Percentiles rank a stretch among this genome's conserved stretches.
phyloP scores from a whole-genome alignment of 1,140 invertebrate species.

The Apis laboriosa region DNA sequence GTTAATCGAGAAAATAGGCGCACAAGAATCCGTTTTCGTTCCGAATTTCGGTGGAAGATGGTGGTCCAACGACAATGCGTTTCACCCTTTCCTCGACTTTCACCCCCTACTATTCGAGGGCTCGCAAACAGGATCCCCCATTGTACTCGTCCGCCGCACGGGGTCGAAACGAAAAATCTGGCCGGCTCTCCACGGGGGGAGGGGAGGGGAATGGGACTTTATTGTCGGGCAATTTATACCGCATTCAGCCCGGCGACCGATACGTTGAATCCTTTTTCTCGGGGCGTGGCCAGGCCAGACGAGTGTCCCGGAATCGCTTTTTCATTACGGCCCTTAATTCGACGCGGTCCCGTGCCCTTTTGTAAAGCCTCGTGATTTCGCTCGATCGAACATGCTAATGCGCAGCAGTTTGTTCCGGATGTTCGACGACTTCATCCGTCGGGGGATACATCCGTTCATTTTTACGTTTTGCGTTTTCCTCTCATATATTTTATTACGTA shows the following conservation, averaged over 20 bases:
- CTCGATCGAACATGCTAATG: neutral
- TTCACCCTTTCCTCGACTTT: conserved; percentile 6
- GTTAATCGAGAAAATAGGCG: too few relatives aligned
- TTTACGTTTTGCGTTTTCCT: neutral
- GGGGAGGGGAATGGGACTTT: conserved; percentile 29
- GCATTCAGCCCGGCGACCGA: conserved; percentile 55
- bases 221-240: conserved; percentile 68
- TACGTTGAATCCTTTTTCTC: conserved; percentile 28
- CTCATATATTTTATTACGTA: too few relatives aligned
- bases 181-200: neutral
- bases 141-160: conserved; percentile 42
- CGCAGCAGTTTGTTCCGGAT: neutral
- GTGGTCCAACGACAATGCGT: neutral
- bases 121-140: conserved; percentile 43
- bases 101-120: conserved; percentile 7
- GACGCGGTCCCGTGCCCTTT: neutral
- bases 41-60: neutral
- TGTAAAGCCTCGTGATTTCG: neutral
- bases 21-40: conserved; percentile 9
- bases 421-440: neutral
- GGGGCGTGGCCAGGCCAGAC: neutral
- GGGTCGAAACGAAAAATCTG: conserved; percentile 31
- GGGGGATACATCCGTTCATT: neutral
- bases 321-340: conserved; percentile 46
- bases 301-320: conserved; percentile 13